Base-by-base conservation (phyloP, 2,113 vertebrate genomes). In the Centropristis striata region DNA sequence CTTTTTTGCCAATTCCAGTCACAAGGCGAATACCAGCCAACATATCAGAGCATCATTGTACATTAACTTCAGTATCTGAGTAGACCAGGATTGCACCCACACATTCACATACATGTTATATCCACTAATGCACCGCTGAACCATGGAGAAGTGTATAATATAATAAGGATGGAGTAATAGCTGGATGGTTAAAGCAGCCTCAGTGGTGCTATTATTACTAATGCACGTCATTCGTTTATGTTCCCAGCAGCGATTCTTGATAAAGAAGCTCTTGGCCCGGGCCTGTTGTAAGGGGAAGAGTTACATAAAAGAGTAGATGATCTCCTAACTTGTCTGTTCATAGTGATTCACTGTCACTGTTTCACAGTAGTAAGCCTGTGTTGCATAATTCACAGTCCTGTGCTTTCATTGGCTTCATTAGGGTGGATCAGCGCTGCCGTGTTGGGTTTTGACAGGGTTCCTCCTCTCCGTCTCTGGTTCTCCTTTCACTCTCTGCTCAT, bases 331-430 rank as follows among this genome's bases (percentile, higher is more conserved):
- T 78, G 58, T 69, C 65, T 13, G 18, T 61, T 79, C 27, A 13
- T 51, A 42, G 55, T 39, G 37, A 36, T 72, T 70, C 63, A 71
- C 0, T 54, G 39, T 68, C 49, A 49, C 59, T 15, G n/a, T 58
- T 71, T 77, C 59, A 53, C 15, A 23, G 53, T 57, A 66, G 58
- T 60, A 41, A 32, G 73, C 50, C 63, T 18, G 27, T 58, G 71
- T 82, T 86, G 58, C 84, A 80, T 86, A 65, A 87, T 74, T 84
- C 78, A 60, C 44, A 75, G 50, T 53, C 28, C 44, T 9, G 5
- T 42, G 18, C 42, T 76, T 58, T 46, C 51, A 32, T 54, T 60
- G 76, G 21, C 16, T 20, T 86, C 72, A 73, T 79, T 70, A 77
- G 63, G 23, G 15, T 23, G 42, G 42, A 73, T 86, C 75, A 50